phyloP scores from a whole-genome alignment of 2,113 vertebrate species.

The Fregata magnificens region DNA sequence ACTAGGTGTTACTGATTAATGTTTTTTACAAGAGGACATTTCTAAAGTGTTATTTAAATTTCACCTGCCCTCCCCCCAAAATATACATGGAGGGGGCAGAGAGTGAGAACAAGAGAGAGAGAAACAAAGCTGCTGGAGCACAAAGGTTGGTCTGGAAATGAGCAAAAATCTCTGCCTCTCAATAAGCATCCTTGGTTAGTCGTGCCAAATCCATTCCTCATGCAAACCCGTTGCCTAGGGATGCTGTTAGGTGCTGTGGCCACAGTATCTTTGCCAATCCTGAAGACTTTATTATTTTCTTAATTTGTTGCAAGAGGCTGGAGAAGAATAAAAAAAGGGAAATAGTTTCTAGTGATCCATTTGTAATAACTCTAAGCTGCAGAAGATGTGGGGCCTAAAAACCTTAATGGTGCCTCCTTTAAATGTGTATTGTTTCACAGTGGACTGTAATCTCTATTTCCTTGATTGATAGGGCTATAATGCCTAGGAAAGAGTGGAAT shows the following conservation, averaged over 20 bases:
- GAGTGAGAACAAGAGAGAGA: background rate
- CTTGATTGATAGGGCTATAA: constrained; percentile 38
- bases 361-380: background rate
- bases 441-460: constrained; percentile 11
- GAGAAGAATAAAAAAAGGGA: background rate
- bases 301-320: background rate
- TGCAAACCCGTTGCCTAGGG: background rate
- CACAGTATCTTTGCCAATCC: background rate
- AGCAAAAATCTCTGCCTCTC: background rate
- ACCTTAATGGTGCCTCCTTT: background rate
- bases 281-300: background rate
- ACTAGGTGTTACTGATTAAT: background rate
- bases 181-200: background rate
- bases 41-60: background rate
- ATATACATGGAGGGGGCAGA: background rate
- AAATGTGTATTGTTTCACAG: constrained; percentile 3
- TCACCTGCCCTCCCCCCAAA: background rate
- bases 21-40: background rate
- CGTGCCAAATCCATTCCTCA: background rate
- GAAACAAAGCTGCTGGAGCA: background rate
- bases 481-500: background rate
- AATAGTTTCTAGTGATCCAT: background rate
- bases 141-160: background rate
- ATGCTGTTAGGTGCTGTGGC: background rate
- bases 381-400: background rate